phyloP scores from a whole-genome alignment of 2,888 invertebrate genomes.

The Cosmia pyralina region DNA sequence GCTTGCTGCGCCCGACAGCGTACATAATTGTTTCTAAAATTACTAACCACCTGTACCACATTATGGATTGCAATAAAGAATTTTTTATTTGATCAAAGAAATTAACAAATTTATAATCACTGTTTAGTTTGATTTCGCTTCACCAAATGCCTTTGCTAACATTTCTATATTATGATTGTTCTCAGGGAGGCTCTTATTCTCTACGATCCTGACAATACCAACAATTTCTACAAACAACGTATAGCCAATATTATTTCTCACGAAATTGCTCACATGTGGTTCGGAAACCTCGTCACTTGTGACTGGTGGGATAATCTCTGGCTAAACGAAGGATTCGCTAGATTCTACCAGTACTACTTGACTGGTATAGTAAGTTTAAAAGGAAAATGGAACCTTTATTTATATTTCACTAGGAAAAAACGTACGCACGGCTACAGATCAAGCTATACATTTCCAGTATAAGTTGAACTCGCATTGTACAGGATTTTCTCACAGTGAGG shows the following conservation, averaged over 20 bases:
- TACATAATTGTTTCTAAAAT: too few relatives aligned
- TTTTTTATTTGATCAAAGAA: too few relatives aligned
- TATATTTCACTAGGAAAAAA: neutral
- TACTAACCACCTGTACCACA: too few relatives aligned
- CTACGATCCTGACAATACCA: conserved; percentile 83
- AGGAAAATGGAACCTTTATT: neutral
- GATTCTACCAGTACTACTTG: conserved; percentile 93
- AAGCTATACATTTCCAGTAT: too few relatives aligned
- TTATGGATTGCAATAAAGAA: too few relatives aligned
- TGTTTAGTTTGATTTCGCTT: neutral
- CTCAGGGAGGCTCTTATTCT: conserved; percentile 91
- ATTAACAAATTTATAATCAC: neutral
- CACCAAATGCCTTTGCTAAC: neutral
- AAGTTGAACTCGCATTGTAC: too few relatives aligned
- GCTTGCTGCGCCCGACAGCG: too few relatives aligned
- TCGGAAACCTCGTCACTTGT: conserved; percentile 94
- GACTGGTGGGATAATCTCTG: conserved; percentile 94
- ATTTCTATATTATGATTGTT: conserved; percentile 21
- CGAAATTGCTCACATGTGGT: conserved; percentile 96
- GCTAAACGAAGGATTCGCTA: conserved; percentile 93
- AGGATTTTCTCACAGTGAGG: too few relatives aligned
- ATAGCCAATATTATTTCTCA: conserved; percentile 93
- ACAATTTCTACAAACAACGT: conserved; percentile 91
- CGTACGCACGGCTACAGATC: too few relatives aligned
- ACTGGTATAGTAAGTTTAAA: conserved; percentile 86